Percentiles rank a stretch among this genome's conserved stretches.
phyloP scores from a whole-genome alignment of 2,888 invertebrate genomes.

The Drosophila picticornis region DNA sequence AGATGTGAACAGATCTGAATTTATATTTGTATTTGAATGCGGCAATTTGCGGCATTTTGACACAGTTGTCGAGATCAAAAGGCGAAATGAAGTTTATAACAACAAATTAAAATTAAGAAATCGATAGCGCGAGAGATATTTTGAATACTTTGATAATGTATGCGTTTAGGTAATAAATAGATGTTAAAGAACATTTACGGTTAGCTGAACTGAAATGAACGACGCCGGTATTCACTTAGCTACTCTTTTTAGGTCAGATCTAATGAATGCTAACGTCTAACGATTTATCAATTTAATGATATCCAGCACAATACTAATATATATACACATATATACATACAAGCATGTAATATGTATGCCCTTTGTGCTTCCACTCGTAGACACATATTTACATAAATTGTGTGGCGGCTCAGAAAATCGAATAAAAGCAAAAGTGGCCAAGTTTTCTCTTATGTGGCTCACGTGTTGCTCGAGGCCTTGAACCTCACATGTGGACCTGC shows the following conservation, averaged over 20 bases:
- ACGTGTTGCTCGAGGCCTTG: conserved; percentile 61
- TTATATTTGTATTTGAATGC: not conserved
- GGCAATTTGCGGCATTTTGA: not conserved
- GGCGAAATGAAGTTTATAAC: not conserved
- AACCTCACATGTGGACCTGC: conserved; percentile 39
- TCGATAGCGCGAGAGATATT: conserved; percentile 22
- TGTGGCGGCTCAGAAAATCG: conserved; percentile 17
- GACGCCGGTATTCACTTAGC: conserved; percentile 5
- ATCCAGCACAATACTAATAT: not conserved
- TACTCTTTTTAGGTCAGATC: conserved; percentile 32
- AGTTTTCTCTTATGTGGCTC: conserved; percentile 33
- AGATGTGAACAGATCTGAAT: not conserved
- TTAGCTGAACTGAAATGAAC: conserved; percentile 31
- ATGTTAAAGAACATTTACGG: conserved; percentile 27
- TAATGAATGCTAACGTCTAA: conserved; percentile 39
- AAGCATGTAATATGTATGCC: not conserved
- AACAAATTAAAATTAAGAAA: conserved; percentile 5
- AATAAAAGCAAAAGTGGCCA: conserved; percentile 56
- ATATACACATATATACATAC: not conserved
- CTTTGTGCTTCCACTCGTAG: not conserved
- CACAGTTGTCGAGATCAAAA: not conserved
- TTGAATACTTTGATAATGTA: conserved; percentile 18
- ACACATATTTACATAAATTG: conserved; percentile 51
- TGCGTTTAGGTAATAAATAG: not conserved
- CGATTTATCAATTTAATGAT: conserved; percentile 52